Evolutionary conservation across 2,888 invertebrate genomes (phyloP).

Genomic region (Sipha maydis): DNA sequence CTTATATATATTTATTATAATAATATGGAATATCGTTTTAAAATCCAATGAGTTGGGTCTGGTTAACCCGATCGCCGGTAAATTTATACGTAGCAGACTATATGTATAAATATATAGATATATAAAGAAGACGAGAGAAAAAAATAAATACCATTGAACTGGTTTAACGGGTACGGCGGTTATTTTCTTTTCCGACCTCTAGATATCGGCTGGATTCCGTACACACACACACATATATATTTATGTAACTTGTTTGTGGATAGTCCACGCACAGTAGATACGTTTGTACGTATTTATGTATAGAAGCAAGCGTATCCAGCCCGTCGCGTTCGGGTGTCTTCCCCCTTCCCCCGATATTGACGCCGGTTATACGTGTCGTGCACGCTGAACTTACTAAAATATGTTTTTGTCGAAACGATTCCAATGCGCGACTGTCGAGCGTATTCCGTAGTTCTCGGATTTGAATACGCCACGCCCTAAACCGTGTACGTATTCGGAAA

Average conservation of each 20-base stretch:
- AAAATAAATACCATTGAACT: conserved; percentile 52
- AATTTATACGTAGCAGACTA: neutral
- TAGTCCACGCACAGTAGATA: neutral
- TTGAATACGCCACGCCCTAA: too few species aligned
- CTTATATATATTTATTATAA: neutral
- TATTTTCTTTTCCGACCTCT: neutral
- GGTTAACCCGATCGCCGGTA: neutral
- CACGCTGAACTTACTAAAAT: neutral
- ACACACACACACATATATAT: neutral
- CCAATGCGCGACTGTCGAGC: neutral
- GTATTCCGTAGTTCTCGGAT: neutral
- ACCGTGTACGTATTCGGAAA: too few species aligned
- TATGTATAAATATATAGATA: too few species aligned
- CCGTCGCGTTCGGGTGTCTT: neutral
- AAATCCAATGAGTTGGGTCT: conserved; percentile 3
- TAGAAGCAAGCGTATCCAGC: neutral
- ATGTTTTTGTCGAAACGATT: neutral
- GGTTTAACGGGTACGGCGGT: conserved; percentile 52
- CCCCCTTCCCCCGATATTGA: neutral
- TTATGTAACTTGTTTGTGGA: conserved; percentile 16
- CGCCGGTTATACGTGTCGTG: neutral
- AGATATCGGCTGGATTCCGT: conserved; percentile 35
- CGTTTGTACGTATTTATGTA: neutral
- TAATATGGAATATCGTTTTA: conserved; percentile 11
- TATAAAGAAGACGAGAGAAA: neutral